Base-by-base conservation (phyloP, 2,113 vertebrate species). In the Notechis scutatus region DNA sequence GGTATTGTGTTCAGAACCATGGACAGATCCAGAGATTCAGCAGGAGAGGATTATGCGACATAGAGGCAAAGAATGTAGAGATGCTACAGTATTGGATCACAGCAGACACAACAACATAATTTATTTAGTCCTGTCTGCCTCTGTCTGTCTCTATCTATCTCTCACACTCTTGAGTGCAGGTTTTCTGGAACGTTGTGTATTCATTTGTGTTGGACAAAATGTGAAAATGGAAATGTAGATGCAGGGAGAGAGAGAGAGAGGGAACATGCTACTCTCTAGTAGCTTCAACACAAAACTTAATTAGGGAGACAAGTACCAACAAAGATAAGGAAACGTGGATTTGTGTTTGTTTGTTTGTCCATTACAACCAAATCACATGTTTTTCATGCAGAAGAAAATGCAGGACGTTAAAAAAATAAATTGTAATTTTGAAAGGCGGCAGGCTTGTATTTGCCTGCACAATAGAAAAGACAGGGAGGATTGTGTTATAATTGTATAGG, bases 271-370 rank as follows among this genome's bases (percentile, higher is more conserved):
- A 9, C 45, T 47, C 94, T 94, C 64, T 90, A 59, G 52, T 94
- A 93, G 93, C 94, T 94, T 42, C 42, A 94, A 93, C 95, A 95
- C 93, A 95, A 95, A 96, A 93, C 92, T 85, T 93, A 96, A 96
- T 96, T 96, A 95, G 95, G 94, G 93, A 95, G 90, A 94, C 89
- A 96, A 96, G 96, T 96, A 90, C 92, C 95, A 88, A 93, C 93
- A 95, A 94, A 92, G 93, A 95, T 96, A 96, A 94, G 95, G 95
- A 96, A 96, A 94, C 23, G 45, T 93, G 15, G 86, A 92, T 21
- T 90, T 93, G 96, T 94, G 88, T 94, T 89, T 85, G 85, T 85
- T 42, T 4, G 0, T 87, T 87, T 87, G 24, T n/a, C 69, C 91
- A 88, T 45, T 92, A 92, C 87, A 92, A 92, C 7, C 57, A 85